Conservation (phyloP, 2,888 invertebrate genomes). For the Dicyrtoma fusca region DNA sequence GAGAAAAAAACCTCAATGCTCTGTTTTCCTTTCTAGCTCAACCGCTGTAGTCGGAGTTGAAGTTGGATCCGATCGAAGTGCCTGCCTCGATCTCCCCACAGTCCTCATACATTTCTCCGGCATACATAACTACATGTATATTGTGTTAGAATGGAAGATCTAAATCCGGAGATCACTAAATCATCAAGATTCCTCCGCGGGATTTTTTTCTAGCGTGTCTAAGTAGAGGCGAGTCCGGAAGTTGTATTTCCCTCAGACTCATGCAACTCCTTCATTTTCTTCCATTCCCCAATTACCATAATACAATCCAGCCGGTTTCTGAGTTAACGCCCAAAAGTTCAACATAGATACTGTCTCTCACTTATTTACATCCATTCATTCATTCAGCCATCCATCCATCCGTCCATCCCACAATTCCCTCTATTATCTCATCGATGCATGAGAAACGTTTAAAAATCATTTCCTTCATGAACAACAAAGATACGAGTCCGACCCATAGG, state of each 20-base stretch:
- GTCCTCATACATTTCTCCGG: too few species aligned
- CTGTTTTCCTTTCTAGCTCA: too few species aligned
- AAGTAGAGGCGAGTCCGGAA: conserved; percentile 36
- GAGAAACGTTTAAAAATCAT: too few species aligned
- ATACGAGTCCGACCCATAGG: background rate
- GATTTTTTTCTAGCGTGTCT: conserved; percentile 25
- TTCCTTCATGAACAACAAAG: too few species aligned
- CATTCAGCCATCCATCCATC: too few species aligned
- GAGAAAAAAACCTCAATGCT: background rate
- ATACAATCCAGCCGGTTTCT: conserved; percentile 2
- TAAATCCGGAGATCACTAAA: conserved; percentile 39
- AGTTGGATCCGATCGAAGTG: too few species aligned
- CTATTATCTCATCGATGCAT: too few species aligned
- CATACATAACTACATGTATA: too few species aligned
- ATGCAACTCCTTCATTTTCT: conserved; percentile 33
- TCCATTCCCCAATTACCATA: conserved; percentile 11
- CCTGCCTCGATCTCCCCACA: too few species aligned
- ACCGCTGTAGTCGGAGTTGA: too few species aligned
- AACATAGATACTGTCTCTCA: background rate
- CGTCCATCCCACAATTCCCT: too few species aligned
- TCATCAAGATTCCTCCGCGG: conserved; percentile 35
- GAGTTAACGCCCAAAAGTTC: conserved; percentile 9
- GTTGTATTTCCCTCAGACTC: conserved; percentile 30
- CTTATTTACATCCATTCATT: too few species aligned
- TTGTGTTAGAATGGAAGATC: background rate